These are phyloP conservation scores for Scyliorhinus canicula DNA, from an alignment of 2,797 vertebrate genomes.

Conservation along the genomic window DNA sequence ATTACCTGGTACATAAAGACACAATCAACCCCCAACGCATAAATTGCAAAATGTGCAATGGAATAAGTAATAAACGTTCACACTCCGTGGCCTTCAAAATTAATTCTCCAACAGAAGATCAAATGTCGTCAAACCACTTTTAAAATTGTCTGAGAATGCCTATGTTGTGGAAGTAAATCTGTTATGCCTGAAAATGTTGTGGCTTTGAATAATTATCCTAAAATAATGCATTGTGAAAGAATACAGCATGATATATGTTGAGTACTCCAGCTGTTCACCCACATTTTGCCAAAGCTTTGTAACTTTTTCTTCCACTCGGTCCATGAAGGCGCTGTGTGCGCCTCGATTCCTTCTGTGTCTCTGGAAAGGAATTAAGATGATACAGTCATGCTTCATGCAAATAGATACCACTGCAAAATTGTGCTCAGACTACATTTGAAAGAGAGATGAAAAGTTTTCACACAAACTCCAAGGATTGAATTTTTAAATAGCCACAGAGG, in stretches of 20 bases:
- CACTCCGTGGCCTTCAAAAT: neutral
- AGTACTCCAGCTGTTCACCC: neutral
- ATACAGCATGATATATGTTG: neutral
- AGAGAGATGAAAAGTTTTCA: neutral
- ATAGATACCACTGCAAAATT: neutral
- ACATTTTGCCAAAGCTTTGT: slow-evolving; percentile 48
- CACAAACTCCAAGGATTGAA: neutral
- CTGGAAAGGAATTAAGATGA: slow-evolving; percentile 42
- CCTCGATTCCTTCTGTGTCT: slow-evolving; percentile 48
- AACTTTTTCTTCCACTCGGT: slow-evolving; percentile 59
- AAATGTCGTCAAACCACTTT: neutral
- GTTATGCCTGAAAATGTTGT: neutral
- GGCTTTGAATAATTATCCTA: neutral
- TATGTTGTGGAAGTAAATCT: neutral
- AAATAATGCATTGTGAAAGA: neutral
- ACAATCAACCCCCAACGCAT: neutral
- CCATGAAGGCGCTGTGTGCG: slow-evolving; percentile 54
- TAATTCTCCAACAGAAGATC: neutral
- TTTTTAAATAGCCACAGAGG: neutral
- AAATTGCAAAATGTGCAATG: neutral
- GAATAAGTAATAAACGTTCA: neutral
- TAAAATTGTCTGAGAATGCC: neutral
- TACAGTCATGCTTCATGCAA: neutral
- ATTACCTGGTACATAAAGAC: neutral
- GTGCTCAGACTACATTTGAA: neutral